A percentile compares a stretch with the other conserved stretches of the same genome.
These are phyloP conservation scores for Petrolisthes cinctipes DNA, from an alignment of 2,888 invertebrate species.

Conservation along the genomic window DNA sequence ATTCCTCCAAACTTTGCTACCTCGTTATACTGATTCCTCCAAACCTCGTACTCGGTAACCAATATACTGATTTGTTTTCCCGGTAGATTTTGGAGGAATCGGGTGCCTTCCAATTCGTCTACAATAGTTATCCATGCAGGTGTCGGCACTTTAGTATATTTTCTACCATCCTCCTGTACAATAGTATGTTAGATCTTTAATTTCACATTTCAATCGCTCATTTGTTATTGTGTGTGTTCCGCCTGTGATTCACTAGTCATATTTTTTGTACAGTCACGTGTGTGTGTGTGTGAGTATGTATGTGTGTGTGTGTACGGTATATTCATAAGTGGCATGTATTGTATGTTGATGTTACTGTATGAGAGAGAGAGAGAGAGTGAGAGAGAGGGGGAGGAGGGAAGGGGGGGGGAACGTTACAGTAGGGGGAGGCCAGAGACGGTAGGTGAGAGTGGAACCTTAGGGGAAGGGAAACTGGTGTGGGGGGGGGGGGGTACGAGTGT, in stretches of 20 bases:
- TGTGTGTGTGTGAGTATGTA: slow-evolving; percentile 27
- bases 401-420: background rate
- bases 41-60: too few species aligned
- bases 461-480: background rate
- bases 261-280: background rate
- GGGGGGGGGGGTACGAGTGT: background rate
- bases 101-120: too few species aligned
- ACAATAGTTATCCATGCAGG: too few species aligned
- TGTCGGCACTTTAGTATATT: too few species aligned
- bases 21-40: too few species aligned
- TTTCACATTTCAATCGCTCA: too few species aligned
- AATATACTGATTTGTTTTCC: too few species aligned
- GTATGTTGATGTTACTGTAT: background rate
- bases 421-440: background rate
- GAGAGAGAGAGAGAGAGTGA: slow-evolving; percentile 2
- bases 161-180: too few species aligned
- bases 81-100: too few species aligned
- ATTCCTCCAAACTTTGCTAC: too few species aligned
- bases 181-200: too few species aligned
- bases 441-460: background rate
- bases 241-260: background rate
- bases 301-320: slow-evolving; percentile 17
- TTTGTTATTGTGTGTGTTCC: too few species aligned
- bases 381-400: background rate
- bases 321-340: background rate